Evolutionary conservation across 2,888 invertebrate genomes (phyloP), one percentile per base, ranked within the genome.

Genomic region (Acanthopleura granulata): DNA sequence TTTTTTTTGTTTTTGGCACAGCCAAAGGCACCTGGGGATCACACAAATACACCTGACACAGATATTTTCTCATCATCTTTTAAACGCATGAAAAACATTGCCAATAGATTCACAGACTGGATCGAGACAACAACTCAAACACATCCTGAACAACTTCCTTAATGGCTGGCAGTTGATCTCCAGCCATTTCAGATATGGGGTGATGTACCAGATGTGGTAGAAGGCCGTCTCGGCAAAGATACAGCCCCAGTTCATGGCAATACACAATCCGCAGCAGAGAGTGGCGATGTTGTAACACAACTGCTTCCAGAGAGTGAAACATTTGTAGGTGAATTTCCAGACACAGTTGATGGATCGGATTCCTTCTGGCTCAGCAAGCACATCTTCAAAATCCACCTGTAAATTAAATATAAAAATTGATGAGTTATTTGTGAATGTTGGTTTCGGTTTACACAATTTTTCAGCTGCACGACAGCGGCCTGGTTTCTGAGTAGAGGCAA

Each of bases 231-330:
- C 50, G n/a, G 71, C 71, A n/a, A 71, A 71, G n/a, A 22, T 40
- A 71, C 71, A 71, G 6, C 71, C 94, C 27, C 94, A 91, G 79
- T 93, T 90, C 77, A 94, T 91, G 0, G 94, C 94, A 74, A 93
- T 91, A 27, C 94, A 91, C 6, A 94, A 94, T 0, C 94, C 94
- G 4, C 93, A 91, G 29, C 94, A 83, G 73, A 94, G 93, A 0
- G 94, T 92, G 61, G 94, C 91, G 72, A 93, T 88, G 6, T 93
- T 92, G 91, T 95, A 94, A 89, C 94, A 94, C 87, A 92, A 93
- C 87, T 93, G 93, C 80, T 93, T 92, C 18, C 94, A 93, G 81
- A 93, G 90, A 66, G 92, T 92, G 90, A 94, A 94, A 88, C 94
- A 94, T 73, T 92, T 91, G 82, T 92, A 91, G 84, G 93, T 93